Base-by-base conservation (phyloP, 2,888 invertebrate species). In the Bellardia bayeri region DNA sequence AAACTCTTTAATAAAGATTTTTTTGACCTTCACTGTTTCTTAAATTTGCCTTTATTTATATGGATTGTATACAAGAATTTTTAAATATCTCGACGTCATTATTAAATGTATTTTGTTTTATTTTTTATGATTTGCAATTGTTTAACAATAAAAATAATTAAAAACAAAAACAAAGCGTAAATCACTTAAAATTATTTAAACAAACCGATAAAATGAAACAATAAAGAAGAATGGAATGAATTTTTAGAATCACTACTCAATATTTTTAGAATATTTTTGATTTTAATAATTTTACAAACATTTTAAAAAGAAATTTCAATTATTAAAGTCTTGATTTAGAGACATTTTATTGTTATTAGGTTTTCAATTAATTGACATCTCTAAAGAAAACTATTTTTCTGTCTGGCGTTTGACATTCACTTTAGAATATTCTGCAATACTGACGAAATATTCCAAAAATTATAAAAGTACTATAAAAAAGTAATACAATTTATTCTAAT, bases 121-220 rank as follows among this genome's bases (percentile, higher is more conserved):
- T 78, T 72, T 78, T 78, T 78, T 84, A 76, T 56, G 76, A 71
- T 78, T 76, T 42, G 63, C 71, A 42, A 63, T 82, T 76, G 54
- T 69, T 76, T 33, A 69, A 75, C 37, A 40, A 75, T 14, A 45
- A 69, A 69, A 66, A 49, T 58, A 68, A 40, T 63, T 51, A 66
- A 58, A 64, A 81, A 69, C 33, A 82, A 82, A 66, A 83, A 71
- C 37, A 58, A 51, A 76, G 6, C 45, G 68, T 76, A 51, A 71
- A 61, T 42, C 76, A 83, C 82, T 83, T 76, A 54, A 76, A 76
- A 69, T 71, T 76, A 45, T 82, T 83, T 76, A 76, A 76, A 76
- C 45, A 83, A 76, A 72, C 33, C 14, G 33, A 45, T 14, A 45
- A 23, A 69, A 30, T 40, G 37, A 16, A 72, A 13, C 13, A 37